phyloP scores from a whole-genome alignment of 2,113 vertebrate species.

The Chlamydotis undulata region DNA sequence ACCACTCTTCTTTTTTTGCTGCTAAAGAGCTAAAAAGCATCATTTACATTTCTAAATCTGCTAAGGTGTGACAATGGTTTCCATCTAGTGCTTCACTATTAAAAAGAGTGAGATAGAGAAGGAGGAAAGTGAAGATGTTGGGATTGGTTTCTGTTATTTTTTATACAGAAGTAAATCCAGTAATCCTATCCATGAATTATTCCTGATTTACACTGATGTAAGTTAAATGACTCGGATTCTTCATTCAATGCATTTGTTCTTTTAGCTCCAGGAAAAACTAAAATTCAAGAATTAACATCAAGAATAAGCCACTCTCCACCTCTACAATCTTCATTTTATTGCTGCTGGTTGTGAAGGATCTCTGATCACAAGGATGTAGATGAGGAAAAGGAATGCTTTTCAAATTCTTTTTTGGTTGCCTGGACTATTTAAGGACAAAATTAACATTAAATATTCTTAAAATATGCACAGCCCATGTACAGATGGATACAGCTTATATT shows the following conservation, averaged over 20 bases:
- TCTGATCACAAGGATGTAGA: neutral
- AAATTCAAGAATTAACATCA: neutral
- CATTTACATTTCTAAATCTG: neutral
- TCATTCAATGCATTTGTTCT: neutral
- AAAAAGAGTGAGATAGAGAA: neutral
- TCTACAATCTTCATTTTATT: slow-evolving; percentile 57
- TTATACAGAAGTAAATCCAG: neutral
- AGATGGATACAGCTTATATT: slow-evolving; percentile 45
- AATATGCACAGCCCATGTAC: slow-evolving; percentile 13
- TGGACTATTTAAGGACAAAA: slow-evolving; percentile 13
- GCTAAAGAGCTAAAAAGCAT: neutral
- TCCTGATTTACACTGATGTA: neutral
- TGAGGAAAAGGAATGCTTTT: neutral
- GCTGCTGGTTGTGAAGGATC: slow-evolving; percentile 29
- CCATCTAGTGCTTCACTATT: neutral
- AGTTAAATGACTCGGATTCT: neutral
- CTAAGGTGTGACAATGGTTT: neutral
- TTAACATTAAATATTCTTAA: slow-evolving; percentile 25
- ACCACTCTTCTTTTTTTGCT: neutral
- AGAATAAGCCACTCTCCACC: neutral
- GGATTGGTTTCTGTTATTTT: neutral
- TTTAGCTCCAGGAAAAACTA: neutral
- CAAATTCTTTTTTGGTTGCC: neutral
- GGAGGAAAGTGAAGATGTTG: neutral
- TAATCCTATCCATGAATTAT: neutral